Evolutionary conservation across 2,113 vertebrate species (phyloP).

Genomic region (Cavia porcellus): DNA sequence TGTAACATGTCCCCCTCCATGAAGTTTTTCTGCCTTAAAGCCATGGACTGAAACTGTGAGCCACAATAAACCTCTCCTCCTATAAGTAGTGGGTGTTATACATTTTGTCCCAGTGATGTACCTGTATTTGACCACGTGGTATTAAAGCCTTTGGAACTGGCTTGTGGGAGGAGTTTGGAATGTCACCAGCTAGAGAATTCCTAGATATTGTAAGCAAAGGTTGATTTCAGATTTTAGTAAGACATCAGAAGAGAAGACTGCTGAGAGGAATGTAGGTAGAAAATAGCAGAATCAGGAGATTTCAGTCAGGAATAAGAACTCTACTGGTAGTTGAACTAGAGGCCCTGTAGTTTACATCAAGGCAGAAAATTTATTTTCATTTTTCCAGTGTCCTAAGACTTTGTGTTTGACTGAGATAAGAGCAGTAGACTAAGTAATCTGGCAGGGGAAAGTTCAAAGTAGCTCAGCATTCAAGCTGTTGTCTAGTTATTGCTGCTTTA

Average conservation of each 20-base stretch:
- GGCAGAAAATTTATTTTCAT: neutral
- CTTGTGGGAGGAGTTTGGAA: neutral
- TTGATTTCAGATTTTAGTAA: neutral
- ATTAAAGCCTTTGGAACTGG: neutral
- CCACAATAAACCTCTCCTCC: neutral
- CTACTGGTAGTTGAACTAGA: neutral
- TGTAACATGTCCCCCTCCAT: neutral
- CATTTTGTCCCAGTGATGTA: neutral
- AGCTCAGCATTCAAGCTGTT: neutral
- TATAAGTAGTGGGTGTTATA: neutral
- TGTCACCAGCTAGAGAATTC: neutral
- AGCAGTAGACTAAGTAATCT: neutral
- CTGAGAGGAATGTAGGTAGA: neutral
- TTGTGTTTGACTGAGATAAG: neutral
- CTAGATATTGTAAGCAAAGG: neutral
- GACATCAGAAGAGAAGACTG: neutral
- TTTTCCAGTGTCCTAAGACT: neutral
- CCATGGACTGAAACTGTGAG: neutral
- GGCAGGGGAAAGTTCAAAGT: neutral
- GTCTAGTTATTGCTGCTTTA: neutral
- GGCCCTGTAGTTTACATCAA: neutral
- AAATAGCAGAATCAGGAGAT: neutral
- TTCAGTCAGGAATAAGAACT: neutral
- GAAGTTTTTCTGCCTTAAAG: neutral
- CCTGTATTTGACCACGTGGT: neutral